Evolutionary conservation across 2,888 invertebrate species (phyloP), one percentile per base, ranked within the genome.

Genomic region (Heteromurus nitidus): DNA sequence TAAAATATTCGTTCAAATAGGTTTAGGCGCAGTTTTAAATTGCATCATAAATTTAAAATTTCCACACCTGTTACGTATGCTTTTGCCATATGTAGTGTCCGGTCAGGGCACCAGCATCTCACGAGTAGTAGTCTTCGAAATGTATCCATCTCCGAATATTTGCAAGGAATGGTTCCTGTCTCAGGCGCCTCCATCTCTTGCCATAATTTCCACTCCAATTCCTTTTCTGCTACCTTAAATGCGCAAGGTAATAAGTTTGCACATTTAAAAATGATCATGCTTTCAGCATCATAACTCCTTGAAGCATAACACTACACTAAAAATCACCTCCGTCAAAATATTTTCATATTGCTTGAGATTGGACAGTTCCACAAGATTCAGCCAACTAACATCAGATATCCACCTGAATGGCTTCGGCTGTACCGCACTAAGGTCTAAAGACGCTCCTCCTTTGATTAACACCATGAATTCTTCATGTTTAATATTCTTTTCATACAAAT

Each of bases 341-440:
- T 94, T 95, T 1, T 92, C 90, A 89, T 98, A 98, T 13, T 92
- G 93, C 30, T 93, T 91, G 73, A 98, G 89, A 89, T 95, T 96
- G 88, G 94, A 96, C 22, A 98, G 95, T 90, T 97, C 97, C 0
- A 98, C 97, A 84, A 98, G 91, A 91, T 98, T 98, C 47, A 98
- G 89, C 98, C 98, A 98, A 0, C 97, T 97, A 84, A 97, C 96
- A 88, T 98, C 98, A 72, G 97, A 91, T 88, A 98, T 96, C 98
- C 98, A 98, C 87, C 93, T 93, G 88, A 96, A 96, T 0, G 97
- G 97, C 90, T 98, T 98, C 0, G 96, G 96, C 1, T 93, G 91
- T 0, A 97, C 97, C 2, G 96, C 96, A 89, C 97, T 97, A 72
- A 98, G 90, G 89, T 98, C 97, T 80, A 98, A 89, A 0, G 97